A percentile compares a stretch with the other conserved stretches of the same genome.
Conservation (phyloP, 2,797 vertebrate species). For the Myioborus miniatus region DNA sequence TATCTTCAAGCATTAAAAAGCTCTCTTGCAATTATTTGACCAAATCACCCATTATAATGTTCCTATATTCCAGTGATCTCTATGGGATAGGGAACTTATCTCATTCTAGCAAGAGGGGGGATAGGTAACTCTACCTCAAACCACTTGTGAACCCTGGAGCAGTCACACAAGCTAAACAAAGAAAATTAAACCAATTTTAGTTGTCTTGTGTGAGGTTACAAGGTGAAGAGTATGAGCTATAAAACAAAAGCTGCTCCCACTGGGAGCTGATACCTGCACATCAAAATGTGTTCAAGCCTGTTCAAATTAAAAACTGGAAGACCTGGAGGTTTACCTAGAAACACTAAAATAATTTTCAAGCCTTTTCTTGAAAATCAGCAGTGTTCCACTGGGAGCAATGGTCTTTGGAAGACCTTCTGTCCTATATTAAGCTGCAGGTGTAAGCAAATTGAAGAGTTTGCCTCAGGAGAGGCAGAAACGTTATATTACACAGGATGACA, state of each 20-base stretch:
- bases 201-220: background rate
- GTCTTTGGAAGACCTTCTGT: conserved; percentile 45
- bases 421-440: conserved; percentile 68
- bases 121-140: background rate
- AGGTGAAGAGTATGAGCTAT: background rate
- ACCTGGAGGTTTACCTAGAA: background rate
- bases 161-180: background rate
- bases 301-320: conserved; percentile 51
- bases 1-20: background rate
- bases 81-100: background rate
- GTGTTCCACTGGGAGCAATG: background rate
- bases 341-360: conserved; percentile 16
- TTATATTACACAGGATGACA: conserved; percentile 57
- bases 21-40: background rate
- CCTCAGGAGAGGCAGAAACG: conserved; percentile 50
- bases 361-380: conserved; percentile 22
- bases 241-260: background rate
- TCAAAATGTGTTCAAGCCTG: conserved; percentile 13
- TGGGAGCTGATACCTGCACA: background rate
- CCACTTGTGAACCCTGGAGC: background rate
- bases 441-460: conserved; percentile 44
- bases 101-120: background rate
- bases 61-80: background rate
- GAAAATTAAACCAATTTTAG: background rate
- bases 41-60: background rate